Conservation (phyloP, 2,113 vertebrate species). For the Silurus asotus region DNA sequence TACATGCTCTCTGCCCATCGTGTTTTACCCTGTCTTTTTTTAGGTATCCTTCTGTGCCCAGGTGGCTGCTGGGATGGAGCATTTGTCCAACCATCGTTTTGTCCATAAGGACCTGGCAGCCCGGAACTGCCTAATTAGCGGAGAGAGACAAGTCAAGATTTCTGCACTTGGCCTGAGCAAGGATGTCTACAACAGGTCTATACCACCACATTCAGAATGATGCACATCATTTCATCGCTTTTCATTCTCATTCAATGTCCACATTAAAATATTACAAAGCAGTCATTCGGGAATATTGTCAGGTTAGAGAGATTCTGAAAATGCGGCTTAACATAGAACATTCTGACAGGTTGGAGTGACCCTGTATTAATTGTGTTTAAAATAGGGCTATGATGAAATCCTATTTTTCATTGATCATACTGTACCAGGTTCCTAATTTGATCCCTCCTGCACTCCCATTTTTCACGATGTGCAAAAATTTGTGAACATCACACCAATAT, state of each 20-base stretch:
- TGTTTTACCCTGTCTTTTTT: background rate
- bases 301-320: background rate
- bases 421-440: background rate
- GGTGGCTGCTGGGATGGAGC: slow-evolving; percentile 95
- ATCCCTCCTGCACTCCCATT: background rate
- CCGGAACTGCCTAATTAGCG: slow-evolving; percentile 91
- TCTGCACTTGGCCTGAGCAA: slow-evolving; percentile 92
- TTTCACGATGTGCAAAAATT: background rate
- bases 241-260: background rate
- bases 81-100: slow-evolving; percentile 90
- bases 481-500: background rate
- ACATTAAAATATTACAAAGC: background rate
- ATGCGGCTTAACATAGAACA: background rate
- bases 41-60: slow-evolving; percentile 91
- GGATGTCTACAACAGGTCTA: slow-evolving; percentile 94
- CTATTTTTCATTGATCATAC: background rate
- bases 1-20: background rate
- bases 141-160: slow-evolving; percentile 90
- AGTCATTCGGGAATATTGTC: background rate
- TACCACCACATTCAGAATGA: background rate
- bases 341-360: background rate
- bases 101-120: slow-evolving; percentile 95
- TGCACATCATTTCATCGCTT: background rate
- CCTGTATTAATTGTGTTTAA: background rate
- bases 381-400: background rate